Percentiles rank a stretch among this genome's conserved stretches.
Evolutionary conservation across 2,888 invertebrate genomes (phyloP).

Genomic region (Lycaena phlaeas): DNA sequence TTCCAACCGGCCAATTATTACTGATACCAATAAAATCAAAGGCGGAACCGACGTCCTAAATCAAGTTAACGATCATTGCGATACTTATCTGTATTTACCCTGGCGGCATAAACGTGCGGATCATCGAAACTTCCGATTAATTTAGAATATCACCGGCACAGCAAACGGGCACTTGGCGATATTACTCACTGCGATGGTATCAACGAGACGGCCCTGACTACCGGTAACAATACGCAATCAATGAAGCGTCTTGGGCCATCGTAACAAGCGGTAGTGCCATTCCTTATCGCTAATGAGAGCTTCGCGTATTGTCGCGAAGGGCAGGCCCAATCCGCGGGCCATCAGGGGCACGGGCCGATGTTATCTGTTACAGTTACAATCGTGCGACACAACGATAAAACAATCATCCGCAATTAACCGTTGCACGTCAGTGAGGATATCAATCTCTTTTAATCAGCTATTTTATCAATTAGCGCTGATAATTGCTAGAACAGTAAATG

Average conservation of each 20-base stretch:
- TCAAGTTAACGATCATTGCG: conserved; percentile 41
- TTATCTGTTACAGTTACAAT: conserved; percentile 22
- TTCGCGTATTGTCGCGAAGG: conserved; percentile 35
- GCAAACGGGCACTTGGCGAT: conserved; percentile 13
- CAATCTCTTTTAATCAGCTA: too few species aligned
- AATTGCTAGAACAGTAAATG: too few species aligned
- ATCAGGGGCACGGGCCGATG: conserved; percentile 26
- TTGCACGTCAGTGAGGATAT: background rate
- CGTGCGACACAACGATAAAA: conserved; percentile 10
- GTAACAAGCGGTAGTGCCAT: conserved; percentile 40
- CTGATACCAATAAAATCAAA: conserved; percentile 9
- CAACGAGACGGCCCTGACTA: conserved; percentile 31
- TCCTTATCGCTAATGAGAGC: conserved; percentile 54
- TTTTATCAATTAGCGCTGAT: too few species aligned
- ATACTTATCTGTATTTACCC: conserved; percentile 48
- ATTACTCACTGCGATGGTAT: conserved; percentile 30
- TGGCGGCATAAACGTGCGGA: conserved; percentile 45
- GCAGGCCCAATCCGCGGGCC: conserved; percentile 29
- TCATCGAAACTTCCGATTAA: conserved; percentile 56
- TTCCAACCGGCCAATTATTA: conserved; percentile 16
- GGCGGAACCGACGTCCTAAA: conserved; percentile 42
- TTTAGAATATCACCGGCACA: conserved; percentile 21
- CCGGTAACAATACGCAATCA: conserved; percentile 51
- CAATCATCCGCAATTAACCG: conserved; percentile 9
- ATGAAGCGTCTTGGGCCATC: conserved; percentile 41